A percentile compares a stretch with the other conserved stretches of the same genome.
Conservation (phyloP, 2,797 vertebrate species). For the Setipinna tenuifilis region DNA sequence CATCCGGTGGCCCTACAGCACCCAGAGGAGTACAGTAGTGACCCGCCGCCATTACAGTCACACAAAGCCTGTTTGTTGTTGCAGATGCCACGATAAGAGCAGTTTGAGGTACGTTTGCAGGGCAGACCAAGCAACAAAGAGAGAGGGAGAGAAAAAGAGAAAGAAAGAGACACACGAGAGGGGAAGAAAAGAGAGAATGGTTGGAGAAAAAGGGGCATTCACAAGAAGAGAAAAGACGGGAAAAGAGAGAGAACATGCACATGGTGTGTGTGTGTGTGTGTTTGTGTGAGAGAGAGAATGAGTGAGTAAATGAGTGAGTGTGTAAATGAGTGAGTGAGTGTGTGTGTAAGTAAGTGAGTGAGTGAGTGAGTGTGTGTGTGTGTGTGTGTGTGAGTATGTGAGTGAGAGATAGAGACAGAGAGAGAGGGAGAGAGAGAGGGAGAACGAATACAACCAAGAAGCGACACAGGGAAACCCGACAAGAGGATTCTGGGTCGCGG, state of each 20-base stretch:
- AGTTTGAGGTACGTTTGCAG: background rate
- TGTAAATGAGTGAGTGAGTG: background rate
- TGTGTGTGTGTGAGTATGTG: background rate
- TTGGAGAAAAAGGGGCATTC: too few species aligned
- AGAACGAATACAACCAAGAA: background rate
- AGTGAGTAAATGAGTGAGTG: background rate
- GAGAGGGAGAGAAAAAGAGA: background rate
- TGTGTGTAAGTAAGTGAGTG: background rate
- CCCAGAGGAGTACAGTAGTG: background rate
- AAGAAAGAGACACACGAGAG: background rate
- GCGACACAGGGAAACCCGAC: background rate
- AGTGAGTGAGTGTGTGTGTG: background rate
- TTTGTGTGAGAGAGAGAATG: background rate
- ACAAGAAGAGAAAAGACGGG: too few species aligned
- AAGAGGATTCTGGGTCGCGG: background rate
- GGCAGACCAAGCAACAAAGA: background rate
- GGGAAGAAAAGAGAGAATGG: background rate
- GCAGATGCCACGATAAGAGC: constrained; percentile 2
- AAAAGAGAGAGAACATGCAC: too few species aligned
- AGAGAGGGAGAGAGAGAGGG: background rate
- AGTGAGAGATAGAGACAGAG: background rate
- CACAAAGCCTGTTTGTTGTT: constrained; percentile 23
- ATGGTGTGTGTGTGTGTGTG: too few species aligned
- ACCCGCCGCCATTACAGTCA: background rate
- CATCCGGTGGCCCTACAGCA: background rate